Conservation (phyloP, 53 echinoderm and acorn worm species). For the Apostichopus leukothele region DNA sequence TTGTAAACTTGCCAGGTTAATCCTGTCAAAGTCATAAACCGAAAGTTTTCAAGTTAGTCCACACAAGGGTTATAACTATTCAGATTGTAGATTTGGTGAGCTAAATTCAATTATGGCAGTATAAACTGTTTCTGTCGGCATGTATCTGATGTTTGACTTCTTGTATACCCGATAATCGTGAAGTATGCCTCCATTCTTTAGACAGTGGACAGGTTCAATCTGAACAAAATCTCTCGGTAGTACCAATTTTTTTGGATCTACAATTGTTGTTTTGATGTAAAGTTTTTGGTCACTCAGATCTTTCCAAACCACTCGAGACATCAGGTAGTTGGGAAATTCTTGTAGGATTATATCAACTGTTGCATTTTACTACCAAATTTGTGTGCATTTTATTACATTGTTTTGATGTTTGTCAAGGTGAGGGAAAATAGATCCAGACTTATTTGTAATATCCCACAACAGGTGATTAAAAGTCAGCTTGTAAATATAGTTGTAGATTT, state of each 20-base stretch:
- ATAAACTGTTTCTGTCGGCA: not conserved
- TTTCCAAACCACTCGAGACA: slow-evolving; percentile 18
- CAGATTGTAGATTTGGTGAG: too few relatives aligned
- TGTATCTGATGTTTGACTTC: not conserved
- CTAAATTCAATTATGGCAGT: too few relatives aligned
- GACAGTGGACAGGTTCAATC: not conserved
- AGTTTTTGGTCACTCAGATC: slow-evolving; percentile 32
- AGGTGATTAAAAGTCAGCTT: slow-evolving; percentile 4
- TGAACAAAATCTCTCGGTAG: not conserved
- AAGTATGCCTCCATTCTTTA: not conserved
- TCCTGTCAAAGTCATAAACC: too few relatives aligned
- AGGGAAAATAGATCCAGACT: slow-evolving; percentile 4
- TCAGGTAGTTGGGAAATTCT: not conserved
- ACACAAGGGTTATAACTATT: too few relatives aligned
- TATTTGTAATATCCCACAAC: slow-evolving; percentile 36
- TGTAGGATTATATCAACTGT: slow-evolving; percentile 14
- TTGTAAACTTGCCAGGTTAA: too few relatives aligned
- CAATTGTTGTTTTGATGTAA: slow-evolving; percentile 27
- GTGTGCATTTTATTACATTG: slow-evolving; percentile 41
- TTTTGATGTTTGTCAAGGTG: slow-evolving; percentile 33
- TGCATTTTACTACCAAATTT: slow-evolving; percentile 38
- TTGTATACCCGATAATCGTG: not conserved
- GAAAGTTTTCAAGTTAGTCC: too few relatives aligned
- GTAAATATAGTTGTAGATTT: not conserved
- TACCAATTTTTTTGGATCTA: not conserved